Base-by-base conservation (phyloP, 2,888 invertebrate species). In the Temnothorax unifasciatus region DNA sequence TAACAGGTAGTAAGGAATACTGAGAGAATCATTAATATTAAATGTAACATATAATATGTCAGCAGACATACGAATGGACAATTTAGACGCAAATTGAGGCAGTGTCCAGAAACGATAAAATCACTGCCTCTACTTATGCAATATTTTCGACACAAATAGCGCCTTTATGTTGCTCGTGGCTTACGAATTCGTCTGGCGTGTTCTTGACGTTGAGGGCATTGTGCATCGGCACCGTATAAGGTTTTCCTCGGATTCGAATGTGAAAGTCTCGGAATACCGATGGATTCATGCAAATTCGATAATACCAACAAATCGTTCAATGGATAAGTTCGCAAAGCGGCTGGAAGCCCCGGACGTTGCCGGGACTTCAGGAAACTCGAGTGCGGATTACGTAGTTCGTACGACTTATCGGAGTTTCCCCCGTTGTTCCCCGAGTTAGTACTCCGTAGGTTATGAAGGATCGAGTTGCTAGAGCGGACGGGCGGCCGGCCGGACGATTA, bases 221-320 rank as follows among this genome's bases (percentile, higher is more conserved):
- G 47, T 61, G 68, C 71, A 44, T 25, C 82, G 41, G 21, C 59
- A 79, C 68, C 71, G 59, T 71, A 50, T 83, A 71, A 83, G 77
- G 63, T 64, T 73, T 59, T 44, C 59, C 47, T 66, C 68, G 81
- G 50, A 82, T 77, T 76, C 79, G 50, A 69, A 57, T 81, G 66
- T 64, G 74, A 59, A 82, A 86, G 73, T 86, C 83, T 81, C 77
- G 18, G 34, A 77, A 25, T 69, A 64, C 79, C 77, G 82, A 87
- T 82, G 86, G 86, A 88, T 87, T 84, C 87, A 89, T 90, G 90
- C 83, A 87, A 90, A 90, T 90, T 90, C 90, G 87, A 89, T 90
- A 90, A 89, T 89, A 63, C 84, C 86, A 74, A 85, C 84, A 89
- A 90, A 88, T 87, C 87, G 90, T 86, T 86, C 85, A 75, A 82